phyloP scores from a whole-genome alignment of 2,113 vertebrate species.

The Phocoena phocoena region DNA sequence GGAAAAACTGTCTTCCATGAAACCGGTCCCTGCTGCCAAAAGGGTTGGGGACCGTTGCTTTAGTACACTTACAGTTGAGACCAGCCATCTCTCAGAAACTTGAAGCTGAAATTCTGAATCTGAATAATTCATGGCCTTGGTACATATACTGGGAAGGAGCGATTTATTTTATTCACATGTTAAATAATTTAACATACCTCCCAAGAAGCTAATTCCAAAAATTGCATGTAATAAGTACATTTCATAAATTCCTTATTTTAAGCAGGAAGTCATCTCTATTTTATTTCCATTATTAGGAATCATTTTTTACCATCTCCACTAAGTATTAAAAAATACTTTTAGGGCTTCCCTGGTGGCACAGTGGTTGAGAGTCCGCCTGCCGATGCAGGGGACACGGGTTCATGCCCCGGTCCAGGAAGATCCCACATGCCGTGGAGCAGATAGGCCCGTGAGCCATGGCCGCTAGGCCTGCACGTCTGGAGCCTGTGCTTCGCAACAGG shows the following conservation, averaged over 20 bases:
- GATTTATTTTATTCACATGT: slow-evolving; percentile 24
- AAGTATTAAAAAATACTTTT: not conserved
- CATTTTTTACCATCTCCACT: not conserved
- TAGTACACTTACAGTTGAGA: not conserved
- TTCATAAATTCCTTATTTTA: slow-evolving; percentile 25
- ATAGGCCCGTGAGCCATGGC: no score
- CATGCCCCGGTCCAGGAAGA: no score
- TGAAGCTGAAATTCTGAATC: slow-evolving; percentile 38
- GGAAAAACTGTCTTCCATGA: no score
- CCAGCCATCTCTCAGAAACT: not conserved
- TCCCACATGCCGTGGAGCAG: no score
- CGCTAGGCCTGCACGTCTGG: no score
- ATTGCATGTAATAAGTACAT: not conserved
- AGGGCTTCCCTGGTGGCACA: no score
- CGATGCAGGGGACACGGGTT: no score
- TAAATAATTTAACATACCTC: not conserved
- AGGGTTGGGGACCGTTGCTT: not conserved
- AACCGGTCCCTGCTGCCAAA: no score
- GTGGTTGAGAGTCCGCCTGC: no score
- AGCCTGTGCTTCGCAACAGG: no score
- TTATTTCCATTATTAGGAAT: not conserved
- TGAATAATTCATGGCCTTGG: not conserved
- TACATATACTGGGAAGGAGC: not conserved
- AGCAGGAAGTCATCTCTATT: not conserved
- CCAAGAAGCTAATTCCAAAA: slow-evolving; percentile 7